phyloP scores from a whole-genome alignment of 1,140 invertebrate species.

The Aphaenogaster floridana region DNA sequence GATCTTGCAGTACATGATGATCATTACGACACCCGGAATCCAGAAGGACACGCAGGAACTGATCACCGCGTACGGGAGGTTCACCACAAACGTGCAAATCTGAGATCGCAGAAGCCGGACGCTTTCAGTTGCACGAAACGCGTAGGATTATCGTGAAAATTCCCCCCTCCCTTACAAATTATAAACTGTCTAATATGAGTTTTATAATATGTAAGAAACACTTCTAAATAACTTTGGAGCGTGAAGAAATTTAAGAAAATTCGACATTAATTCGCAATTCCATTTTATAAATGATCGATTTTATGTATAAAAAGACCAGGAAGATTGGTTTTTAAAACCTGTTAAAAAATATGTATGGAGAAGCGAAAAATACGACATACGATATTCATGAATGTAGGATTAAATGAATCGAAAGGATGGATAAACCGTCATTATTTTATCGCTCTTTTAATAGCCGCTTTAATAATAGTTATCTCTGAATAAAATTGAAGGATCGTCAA shows the following conservation, averaged over 20 bases:
- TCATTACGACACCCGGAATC: slow-evolving; percentile 98
- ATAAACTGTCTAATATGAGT: not conserved
- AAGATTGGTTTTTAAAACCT: not conserved
- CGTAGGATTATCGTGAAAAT: not conserved
- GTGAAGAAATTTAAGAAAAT: not conserved
- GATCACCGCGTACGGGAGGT: slow-evolving; percentile 95
- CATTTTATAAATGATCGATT: not conserved
- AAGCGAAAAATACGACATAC: not conserved
- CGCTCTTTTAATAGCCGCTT: not conserved
- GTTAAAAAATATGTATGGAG: not conserved
- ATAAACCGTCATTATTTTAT: not conserved
- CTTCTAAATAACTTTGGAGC: not conserved
- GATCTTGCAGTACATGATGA: slow-evolving; percentile 96
- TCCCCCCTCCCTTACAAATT: not conserved
- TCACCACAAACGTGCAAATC: slow-evolving; percentile 95
- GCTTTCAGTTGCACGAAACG: slow-evolving; percentile 9
- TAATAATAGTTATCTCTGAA: slow-evolving; percentile 26
- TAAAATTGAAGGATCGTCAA: not conserved
- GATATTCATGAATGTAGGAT: slow-evolving; percentile 15
- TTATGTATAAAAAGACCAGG: not conserved
- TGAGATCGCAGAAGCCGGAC: slow-evolving; percentile 65
- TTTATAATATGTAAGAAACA: not conserved
- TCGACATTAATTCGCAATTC: not conserved
- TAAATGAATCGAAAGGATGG: slow-evolving; percentile 5
- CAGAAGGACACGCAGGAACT: slow-evolving; percentile 97